Percentiles rank a stretch among this genome's conserved stretches.
Conservation (phyloP, 53 echinoderm and acorn worm genomes). For the Temnopleurus reevesii region DNA sequence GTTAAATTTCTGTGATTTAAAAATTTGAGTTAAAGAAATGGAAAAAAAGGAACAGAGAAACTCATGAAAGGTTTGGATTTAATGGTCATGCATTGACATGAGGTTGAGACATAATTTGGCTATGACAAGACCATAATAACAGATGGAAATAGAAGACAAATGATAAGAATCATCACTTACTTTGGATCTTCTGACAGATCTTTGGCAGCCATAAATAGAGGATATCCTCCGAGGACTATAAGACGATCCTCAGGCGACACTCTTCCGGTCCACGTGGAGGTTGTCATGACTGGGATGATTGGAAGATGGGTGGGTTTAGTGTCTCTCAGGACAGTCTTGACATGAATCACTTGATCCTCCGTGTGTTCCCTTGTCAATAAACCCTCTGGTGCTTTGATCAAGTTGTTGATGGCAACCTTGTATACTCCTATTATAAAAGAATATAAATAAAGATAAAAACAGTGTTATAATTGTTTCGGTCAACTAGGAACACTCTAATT, state of each 20-base stretch:
- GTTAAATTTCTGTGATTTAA: no score
- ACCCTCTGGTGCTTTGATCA: not conserved
- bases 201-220: not conserved
- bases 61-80: no score
- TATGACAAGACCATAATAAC: no score
- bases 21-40: no score
- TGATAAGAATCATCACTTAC: no score
- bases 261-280: not conserved
- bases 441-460: no score
- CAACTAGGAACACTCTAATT: not conserved
- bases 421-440: not conserved
- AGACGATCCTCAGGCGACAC: not conserved
- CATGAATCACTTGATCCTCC: not conserved
- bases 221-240: not conserved
- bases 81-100: no score
- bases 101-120: no score
- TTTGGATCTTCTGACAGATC: not conserved
- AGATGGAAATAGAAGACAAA: no score
- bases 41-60: no score
- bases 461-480: not conserved
- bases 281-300: not conserved
- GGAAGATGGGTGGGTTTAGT: not conserved
- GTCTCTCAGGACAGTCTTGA: not conserved
- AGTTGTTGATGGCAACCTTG: not conserved
- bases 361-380: not conserved